Conservation (phyloP, 2,113 vertebrate species). For the Corythaixoides concolor region DNA sequence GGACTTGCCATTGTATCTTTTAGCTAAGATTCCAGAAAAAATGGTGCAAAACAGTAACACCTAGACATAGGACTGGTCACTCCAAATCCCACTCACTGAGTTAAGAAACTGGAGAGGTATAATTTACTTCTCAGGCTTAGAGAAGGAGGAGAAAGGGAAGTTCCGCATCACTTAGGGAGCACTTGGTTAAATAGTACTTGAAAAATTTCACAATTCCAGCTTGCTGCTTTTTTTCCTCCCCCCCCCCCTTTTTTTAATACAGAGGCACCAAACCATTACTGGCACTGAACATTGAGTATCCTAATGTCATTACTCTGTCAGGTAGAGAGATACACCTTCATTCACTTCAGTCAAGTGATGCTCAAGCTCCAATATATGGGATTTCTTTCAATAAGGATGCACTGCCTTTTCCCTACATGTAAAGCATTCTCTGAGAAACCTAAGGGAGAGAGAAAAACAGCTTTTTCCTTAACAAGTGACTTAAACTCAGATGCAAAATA, state of each 20-base stretch:
- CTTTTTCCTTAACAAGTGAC: not conserved
- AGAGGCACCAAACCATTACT: not conserved
- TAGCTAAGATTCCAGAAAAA: not conserved
- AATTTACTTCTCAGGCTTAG: not conserved
- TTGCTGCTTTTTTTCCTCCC: not conserved
- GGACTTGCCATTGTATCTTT: not conserved
- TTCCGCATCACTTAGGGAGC: not conserved
- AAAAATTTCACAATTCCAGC: not conserved
- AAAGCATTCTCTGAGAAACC: not conserved
- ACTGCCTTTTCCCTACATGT: not conserved
- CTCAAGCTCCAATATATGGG: not conserved
- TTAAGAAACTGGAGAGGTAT: not conserved
- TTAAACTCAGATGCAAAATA: not conserved
- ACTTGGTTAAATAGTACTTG: not conserved
- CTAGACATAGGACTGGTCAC: not conserved
- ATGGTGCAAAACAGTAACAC: not conserved
- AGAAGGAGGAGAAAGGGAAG: not conserved
- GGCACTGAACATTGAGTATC: not conserved
- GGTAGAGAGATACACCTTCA: not conserved
- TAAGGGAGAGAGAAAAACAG: not conserved
- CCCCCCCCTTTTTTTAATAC: not conserved
- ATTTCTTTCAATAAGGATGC: not conserved
- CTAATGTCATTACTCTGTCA: not conserved
- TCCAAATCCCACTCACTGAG: not conserved
- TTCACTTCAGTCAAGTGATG: not conserved